Conservation (phyloP, 1,140 invertebrate species). For the Zaprionus ghesquierei region DNA sequence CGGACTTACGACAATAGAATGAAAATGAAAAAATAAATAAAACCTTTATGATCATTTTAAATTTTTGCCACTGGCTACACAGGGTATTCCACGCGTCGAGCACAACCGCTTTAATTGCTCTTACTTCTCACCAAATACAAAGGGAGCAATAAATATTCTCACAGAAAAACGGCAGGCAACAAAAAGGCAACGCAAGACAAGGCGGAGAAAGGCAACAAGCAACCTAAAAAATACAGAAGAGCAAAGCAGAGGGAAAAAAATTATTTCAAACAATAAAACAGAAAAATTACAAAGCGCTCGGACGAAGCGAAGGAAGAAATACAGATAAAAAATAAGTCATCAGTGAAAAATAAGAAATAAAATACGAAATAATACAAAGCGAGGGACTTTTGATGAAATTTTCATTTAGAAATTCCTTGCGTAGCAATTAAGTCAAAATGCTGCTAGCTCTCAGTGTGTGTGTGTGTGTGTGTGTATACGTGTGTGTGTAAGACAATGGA, state of each 20-base stretch:
- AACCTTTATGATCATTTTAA: not conserved
- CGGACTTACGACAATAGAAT: not conserved
- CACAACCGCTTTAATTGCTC: not conserved
- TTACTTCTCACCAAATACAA: not conserved
- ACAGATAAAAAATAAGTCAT: slow-evolving; percentile 23
- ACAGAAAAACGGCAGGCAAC: slow-evolving; percentile 27
- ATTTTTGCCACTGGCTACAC: not conserved
- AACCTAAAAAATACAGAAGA: not conserved
- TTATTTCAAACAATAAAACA: slow-evolving; percentile 59
- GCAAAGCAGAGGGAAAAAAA: slow-evolving; percentile 30
- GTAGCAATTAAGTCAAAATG: slow-evolving; percentile 68
- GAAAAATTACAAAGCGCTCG: slow-evolving; percentile 24
- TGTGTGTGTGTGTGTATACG: not conserved
- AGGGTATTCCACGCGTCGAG: not conserved
- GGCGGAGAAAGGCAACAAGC: not conserved
- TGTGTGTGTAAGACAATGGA: not conserved
- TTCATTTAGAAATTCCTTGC: slow-evolving; percentile 72
- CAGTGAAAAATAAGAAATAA: slow-evolving; percentile 32
- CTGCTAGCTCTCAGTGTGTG: not conserved
- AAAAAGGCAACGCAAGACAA: slow-evolving; percentile 19
- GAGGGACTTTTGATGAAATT: slow-evolving; percentile 66
- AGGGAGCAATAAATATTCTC: slow-evolving; percentile 42
- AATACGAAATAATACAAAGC: slow-evolving; percentile 55
- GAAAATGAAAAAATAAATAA: too few species aligned
- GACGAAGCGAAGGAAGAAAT: slow-evolving; percentile 9